A percentile compares a stretch with the other conserved stretches of the same genome.
Conservation (phyloP, 2,888 invertebrate genomes). For the Papilio protenor region DNA sequence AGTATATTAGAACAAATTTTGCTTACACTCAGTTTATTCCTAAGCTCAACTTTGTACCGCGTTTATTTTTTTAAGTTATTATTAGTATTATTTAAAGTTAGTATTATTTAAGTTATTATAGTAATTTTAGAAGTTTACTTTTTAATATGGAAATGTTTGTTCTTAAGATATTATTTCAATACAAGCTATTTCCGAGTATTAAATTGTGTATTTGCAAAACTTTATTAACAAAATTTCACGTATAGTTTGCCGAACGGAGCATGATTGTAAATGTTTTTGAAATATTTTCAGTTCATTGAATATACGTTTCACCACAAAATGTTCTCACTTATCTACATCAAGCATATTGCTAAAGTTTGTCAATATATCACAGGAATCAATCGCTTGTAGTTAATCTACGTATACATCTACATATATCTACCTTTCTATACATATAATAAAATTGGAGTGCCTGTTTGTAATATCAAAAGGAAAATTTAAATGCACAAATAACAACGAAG, state of each 20-base stretch:
- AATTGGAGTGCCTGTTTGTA: too few species aligned
- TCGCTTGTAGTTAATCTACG: not conserved
- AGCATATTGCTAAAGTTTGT: conserved; percentile 16
- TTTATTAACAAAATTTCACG: conserved; percentile 1
- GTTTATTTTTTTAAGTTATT: too few species aligned
- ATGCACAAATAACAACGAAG: too few species aligned
- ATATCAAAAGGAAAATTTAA: too few species aligned
- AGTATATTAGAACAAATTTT: too few species aligned
- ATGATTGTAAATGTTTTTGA: conserved; percentile 2
- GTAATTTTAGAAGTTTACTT: too few species aligned
- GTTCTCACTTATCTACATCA: not conserved
- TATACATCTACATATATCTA: not conserved
- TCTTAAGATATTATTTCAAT: not conserved
- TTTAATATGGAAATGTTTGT: too few species aligned
- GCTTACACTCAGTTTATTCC: too few species aligned
- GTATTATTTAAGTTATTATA: too few species aligned
- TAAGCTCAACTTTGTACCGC: too few species aligned
- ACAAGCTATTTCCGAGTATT: not conserved
- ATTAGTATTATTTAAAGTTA: too few species aligned
- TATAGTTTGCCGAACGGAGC: not conserved
- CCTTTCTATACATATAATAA: too few species aligned
- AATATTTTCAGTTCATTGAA: conserved; percentile 28
- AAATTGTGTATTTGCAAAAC: not conserved
- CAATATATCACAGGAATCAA: not conserved
- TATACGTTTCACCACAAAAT: conserved; percentile 3